phyloP scores from a whole-genome alignment of 2,888 invertebrate genomes.

The Parnassius mnemosyne region DNA sequence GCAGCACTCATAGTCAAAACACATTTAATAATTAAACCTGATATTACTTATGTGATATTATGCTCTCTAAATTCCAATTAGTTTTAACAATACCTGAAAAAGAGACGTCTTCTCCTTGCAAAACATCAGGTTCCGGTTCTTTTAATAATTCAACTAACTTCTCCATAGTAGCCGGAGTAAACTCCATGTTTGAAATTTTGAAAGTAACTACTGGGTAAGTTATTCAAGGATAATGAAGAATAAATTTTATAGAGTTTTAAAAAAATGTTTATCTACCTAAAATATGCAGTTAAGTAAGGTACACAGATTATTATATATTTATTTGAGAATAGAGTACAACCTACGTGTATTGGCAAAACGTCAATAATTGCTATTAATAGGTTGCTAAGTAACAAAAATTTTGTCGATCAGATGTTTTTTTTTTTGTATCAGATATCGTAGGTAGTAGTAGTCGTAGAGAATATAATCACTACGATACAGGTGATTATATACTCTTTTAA shows the following conservation, averaged over 20 bases:
- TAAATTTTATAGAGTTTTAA: too few species aligned
- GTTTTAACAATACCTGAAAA: conserved; percentile 42
- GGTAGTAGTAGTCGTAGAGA: too few species aligned
- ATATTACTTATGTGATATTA: too few species aligned
- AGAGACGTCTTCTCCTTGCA: conserved; percentile 65
- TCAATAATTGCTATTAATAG: conserved; percentile 7
- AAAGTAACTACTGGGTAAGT: background rate
- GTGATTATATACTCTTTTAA: too few species aligned
- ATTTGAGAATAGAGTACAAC: background rate
- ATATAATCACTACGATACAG: too few species aligned
- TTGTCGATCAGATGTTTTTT: too few species aligned
- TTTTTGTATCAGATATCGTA: too few species aligned
- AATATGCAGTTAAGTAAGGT: too few species aligned
- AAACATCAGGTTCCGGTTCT: conserved; percentile 65
- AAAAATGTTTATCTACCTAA: background rate
- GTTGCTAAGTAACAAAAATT: background rate
- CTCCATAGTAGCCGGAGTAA: conserved; percentile 52
- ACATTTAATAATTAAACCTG: too few species aligned
- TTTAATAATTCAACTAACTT: conserved; percentile 58
- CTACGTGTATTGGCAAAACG: conserved; percentile 15
- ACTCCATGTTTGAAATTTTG: conserved; percentile 42
- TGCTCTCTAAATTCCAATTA: too few species aligned
- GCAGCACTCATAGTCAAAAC: too few species aligned
- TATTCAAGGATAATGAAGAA: background rate
- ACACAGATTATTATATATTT: too few species aligned